A percentile compares a stretch with the other conserved stretches of the same genome.
Evolutionary conservation across 2,888 invertebrate genomes (phyloP).

Genomic region (Noctua comes): DNA sequence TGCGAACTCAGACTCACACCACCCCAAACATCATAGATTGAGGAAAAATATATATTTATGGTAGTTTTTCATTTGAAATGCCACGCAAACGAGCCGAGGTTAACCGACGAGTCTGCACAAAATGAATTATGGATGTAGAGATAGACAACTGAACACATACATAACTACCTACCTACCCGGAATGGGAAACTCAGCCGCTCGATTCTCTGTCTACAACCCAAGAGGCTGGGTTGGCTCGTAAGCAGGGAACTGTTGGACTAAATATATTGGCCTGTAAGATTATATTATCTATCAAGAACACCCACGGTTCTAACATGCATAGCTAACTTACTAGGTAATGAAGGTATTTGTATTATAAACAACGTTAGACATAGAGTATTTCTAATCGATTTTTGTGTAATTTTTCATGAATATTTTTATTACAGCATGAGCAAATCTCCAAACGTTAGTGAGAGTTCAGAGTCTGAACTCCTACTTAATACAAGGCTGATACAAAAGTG

Average conservation of each 20-base stretch:
- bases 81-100: slow-evolving; percentile 25
- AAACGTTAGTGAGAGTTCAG: background rate
- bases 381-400: background rate
- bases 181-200: slow-evolving; percentile 48
- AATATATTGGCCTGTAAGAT: slow-evolving; percentile 1
- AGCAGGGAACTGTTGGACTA: slow-evolving; percentile 17
- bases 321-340: background rate
- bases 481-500: background rate
- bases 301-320: background rate
- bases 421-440: background rate
- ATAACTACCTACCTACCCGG: slow-evolving; percentile 21
- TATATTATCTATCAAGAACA: background rate
- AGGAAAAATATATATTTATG: slow-evolving; percentile 17
- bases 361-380: no score
- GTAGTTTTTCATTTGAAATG: slow-evolving; percentile 27
- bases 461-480: background rate
- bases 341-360: background rate
- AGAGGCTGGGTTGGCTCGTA: slow-evolving; percentile 30
- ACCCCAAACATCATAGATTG: background rate
- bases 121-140: slow-evolving; percentile 54
- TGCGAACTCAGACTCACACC: background rate
- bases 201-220: slow-evolving; percentile 56
- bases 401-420: background rate
- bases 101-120: slow-evolving; percentile 44
- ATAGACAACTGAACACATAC: slow-evolving; percentile 42